phyloP scores from a whole-genome alignment of 1,140 invertebrate genomes.

The Leptopilina boulardi region DNA sequence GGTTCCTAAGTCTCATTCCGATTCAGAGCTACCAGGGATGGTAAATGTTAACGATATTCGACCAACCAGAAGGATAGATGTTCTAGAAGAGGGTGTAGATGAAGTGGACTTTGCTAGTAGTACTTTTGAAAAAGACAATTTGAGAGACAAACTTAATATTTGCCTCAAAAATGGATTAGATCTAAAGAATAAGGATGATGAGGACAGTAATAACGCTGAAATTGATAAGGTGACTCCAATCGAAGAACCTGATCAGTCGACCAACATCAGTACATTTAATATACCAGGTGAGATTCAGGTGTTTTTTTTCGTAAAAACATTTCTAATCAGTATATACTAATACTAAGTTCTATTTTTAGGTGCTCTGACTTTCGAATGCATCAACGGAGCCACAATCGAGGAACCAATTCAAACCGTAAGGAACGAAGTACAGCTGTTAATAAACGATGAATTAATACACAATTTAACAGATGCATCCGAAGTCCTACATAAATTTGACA shows the following conservation, averaged over 20 bases:
- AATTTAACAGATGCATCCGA: conserved; percentile 51
- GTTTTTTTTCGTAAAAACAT: too few species aligned
- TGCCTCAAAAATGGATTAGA: neutral
- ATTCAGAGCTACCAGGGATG: conserved; percentile 58
- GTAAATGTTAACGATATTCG: neutral
- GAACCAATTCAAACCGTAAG: conserved; percentile 35
- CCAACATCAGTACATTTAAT: conserved; percentile 54
- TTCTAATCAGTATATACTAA: neutral
- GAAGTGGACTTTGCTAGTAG: neutral
- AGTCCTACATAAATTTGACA: conserved; percentile 50
- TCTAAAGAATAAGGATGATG: neutral
- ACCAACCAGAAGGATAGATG: neutral
- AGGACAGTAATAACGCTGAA: neutral
- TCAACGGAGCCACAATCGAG: neutral
- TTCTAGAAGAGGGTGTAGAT: neutral
- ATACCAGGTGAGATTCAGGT: conserved; percentile 45
- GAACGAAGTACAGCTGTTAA: conserved; percentile 51
- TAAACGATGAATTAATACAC: conserved; percentile 41
- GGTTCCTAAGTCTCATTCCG: conserved; percentile 64
- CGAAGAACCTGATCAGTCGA: conserved; percentile 65
- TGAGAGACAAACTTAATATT: conserved; percentile 4
- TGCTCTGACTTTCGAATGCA: conserved; percentile 52
- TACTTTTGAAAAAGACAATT: neutral
- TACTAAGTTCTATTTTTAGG: neutral
- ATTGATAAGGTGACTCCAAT: neutral